Evolutionary conservation across 1,140 invertebrate species (phyloP), one percentile per base, ranked within the genome.

Genomic region (Diprion similis): DNA sequence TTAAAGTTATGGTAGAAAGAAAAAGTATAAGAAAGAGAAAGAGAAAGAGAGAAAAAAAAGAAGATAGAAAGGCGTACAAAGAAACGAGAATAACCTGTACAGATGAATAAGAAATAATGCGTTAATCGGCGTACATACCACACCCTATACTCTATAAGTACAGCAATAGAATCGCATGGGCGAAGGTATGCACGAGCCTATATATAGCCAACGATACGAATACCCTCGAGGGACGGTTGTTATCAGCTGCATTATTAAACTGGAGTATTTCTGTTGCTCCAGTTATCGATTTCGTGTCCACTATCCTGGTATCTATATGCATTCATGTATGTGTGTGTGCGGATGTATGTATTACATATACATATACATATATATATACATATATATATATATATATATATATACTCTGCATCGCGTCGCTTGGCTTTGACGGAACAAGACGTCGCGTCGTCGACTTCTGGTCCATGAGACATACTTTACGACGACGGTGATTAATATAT

Each of bases 231-330:
- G 76, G 69, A 75, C 67, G 74, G 73, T 74, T 74, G 79, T 82
- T 83, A 84, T 82, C 82, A 79, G 78, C 75, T 82, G 80, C 81
- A 83, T 82, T 84, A 83, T 84, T 83, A 82, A 82, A 78, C 76
- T 71, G 74, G 77, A 79, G 77, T 82, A 84, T 85, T 82, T 84
- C 81, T 78, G 82, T 74, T 74, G 76, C 66, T 73, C 72, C 76
- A 77, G 80, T 11, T 80, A 78, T 79, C 77, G 79, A 80, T 80
- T 77, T 78, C 59, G 71, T 75, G 76, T 77, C 11, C 15, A 51
- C 10, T 51, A 51, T 51, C 48, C 15, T 8, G 8, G 48, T 59
- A 59, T n/a, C 4, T 10, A 8, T 59, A 59, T 59, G 51, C n/a
- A 8, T 59, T 59, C 9, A 0, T 9, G 11, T 59, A 9, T 59